Evolutionary conservation across 1,140 invertebrate genomes (phyloP).

Genomic region (Philopotamus ludificatus): DNA sequence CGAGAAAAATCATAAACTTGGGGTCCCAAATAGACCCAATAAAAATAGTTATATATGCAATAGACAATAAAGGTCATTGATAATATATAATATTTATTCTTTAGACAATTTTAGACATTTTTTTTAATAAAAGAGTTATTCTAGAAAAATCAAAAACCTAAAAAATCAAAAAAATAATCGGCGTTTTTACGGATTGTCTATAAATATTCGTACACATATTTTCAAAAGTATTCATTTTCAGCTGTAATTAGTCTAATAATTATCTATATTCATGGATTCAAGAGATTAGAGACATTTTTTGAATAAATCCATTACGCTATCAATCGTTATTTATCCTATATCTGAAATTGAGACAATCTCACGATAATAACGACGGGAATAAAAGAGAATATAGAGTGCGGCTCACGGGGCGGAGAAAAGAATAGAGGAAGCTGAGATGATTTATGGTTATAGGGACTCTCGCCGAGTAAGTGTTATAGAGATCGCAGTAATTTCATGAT

Average conservation of each 20-base stretch:
- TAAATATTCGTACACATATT: too few species aligned
- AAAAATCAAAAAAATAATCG: too few species aligned
- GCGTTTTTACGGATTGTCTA: too few species aligned
- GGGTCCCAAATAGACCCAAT: too few species aligned
- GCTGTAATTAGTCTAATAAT: neutral
- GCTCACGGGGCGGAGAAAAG: neutral
- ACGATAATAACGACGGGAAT: conserved; percentile 1
- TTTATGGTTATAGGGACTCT: conserved; percentile 3
- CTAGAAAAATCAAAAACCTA: too few species aligned
- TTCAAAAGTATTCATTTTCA: too few species aligned
- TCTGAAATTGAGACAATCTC: conserved; percentile 6
- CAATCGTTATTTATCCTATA: conserved; percentile 5
- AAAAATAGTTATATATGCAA: too few species aligned
- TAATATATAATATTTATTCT: too few species aligned
- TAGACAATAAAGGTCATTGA: too few species aligned
- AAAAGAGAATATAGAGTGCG: neutral
- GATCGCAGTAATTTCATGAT: conserved; percentile 9
- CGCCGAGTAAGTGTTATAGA: conserved; percentile 6
- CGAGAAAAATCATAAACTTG: too few species aligned
- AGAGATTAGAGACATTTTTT: neutral
- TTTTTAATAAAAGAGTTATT: too few species aligned
- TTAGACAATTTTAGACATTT: too few species aligned
- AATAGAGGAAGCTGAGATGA: conserved; percentile 4
- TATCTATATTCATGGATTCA: neutral
- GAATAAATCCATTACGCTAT: neutral